These are phyloP conservation scores for Procambarus clarkii DNA, from an alignment of 1,140 invertebrate species.

Conservation along the genomic window DNA sequence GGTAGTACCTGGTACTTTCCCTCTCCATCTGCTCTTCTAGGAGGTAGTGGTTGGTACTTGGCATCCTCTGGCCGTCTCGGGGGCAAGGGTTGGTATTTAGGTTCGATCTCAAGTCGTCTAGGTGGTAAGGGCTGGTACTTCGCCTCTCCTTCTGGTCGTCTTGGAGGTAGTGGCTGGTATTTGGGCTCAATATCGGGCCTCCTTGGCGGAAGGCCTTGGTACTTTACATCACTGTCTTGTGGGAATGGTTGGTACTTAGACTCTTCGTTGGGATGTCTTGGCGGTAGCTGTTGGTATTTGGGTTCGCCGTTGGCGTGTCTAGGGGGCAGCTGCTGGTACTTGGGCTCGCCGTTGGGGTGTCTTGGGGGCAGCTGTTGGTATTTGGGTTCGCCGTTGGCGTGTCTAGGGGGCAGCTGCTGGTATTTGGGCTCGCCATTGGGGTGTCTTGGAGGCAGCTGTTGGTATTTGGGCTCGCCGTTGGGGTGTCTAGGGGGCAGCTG, in stretches of 20 bases:
- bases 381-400: conserved; percentile 30
- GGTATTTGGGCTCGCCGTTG: conserved; percentile 46
- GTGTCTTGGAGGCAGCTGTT: conserved; percentile 27
- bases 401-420: conserved; percentile 22
- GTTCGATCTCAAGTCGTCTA: conserved; percentile 33
- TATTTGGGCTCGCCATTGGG: conserved; percentile 40
- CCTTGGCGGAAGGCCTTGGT: conserved; percentile 43
- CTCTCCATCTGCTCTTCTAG: conserved; percentile 22
- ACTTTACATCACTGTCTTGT: conserved; percentile 35
- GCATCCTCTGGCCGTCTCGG: conserved; percentile 41
- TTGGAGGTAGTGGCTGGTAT: conserved; percentile 39
- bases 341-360: conserved; percentile 43
- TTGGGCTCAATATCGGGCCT: conserved; percentile 46
- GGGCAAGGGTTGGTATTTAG: conserved; percentile 13
- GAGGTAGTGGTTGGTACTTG: conserved; percentile 46
- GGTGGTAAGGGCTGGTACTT: conserved; percentile 55
- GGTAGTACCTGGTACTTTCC: conserved; percentile 32
- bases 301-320: conserved; percentile 22
- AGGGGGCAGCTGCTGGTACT: conserved; percentile 20
- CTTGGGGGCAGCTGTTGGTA: conserved; percentile 25
- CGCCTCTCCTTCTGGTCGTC: conserved; percentile 39
- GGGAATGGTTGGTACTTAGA: conserved; percentile 48
- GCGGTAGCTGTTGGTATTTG: conserved; percentile 33
- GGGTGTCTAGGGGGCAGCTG: conserved; percentile 41
- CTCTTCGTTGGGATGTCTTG: conserved; percentile 44